Evolutionary conservation across 2,888 invertebrate species (phyloP).

Genomic region (Eledone cirrhosa): DNA sequence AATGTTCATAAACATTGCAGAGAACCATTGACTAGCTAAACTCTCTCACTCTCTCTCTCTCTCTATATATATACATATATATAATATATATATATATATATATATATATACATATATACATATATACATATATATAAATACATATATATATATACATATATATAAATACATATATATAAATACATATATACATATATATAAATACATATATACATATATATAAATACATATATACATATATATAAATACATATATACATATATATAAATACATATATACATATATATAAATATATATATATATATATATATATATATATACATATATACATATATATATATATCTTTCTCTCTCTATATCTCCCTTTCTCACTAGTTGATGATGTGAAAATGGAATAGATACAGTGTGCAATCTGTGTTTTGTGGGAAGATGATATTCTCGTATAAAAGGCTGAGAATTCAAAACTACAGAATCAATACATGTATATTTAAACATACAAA

Average conservation of each 20-base stretch:
- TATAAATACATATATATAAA: neutral
- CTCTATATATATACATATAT: neutral
- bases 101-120: neutral
- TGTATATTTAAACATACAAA: neutral
- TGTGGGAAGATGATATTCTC: too few relatives aligned
- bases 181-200: neutral
- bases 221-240: neutral
- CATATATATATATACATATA: slow-evolving; percentile 2
- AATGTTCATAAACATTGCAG: too few relatives aligned
- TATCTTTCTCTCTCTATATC: neutral
- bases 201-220: neutral
- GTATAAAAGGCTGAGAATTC: too few relatives aligned
- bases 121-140: neutral
- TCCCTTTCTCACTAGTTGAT: neutral
- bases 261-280: neutral
- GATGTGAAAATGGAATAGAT: too few relatives aligned
- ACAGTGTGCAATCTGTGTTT: too few relatives aligned
- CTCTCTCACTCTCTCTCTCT: too few relatives aligned
- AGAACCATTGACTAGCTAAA: too few relatives aligned
- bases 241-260: neutral
- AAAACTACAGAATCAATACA: too few relatives aligned
- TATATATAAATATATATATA: neutral
- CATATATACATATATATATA: neutral
- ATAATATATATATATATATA: neutral
- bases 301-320: neutral